Evolutionary conservation across 2,113 vertebrate genomes (phyloP), one percentile per base, ranked within the genome.

Genomic region (Prunella himalayana): DNA sequence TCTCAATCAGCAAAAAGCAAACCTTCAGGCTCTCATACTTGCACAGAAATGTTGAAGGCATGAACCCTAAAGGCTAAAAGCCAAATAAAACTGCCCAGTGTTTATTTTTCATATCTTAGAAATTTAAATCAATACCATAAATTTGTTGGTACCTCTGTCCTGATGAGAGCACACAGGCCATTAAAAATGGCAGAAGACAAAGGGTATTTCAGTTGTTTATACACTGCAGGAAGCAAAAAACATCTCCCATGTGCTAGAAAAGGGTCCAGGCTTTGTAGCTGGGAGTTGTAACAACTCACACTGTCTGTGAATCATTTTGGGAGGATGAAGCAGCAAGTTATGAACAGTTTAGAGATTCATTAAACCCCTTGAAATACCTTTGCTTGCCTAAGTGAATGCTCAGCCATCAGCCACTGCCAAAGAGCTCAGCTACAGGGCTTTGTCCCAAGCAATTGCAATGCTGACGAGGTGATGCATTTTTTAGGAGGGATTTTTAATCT

Each of bases 381-480:
- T 65, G 11, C 19, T 81, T 51, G 22, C 24, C 27, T 56, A 33
- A 70, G 18, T 27, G 59, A 78, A 41, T 7, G 9, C 19, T 21
- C 10, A 80, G 27, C 13, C 41, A 44, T 59, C 68, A 88, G 35
- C 9, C 66, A 23, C 33, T n/a, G 64, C 10, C 3, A 3, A 54
- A n/a, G 60, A 53, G 9, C 7, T 39, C 17, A 2, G 45, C 24
- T 45, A 25, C 45, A 50, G 30, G 12, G 24, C 54, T 51, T 24
- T 64, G 16, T 35, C 61, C 49, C 14, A 30, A 45, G 57, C 41
- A 60, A 23, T 13, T 0, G 0, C 1, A 4, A 24, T 2, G 7
- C 65, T 76, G 79, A 45, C 6, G n/a, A 71, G 31, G 50, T 39
- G 24, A 37, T 69, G 33, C 11, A 3, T 13, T 25, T 87, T 86